A percentile compares a stretch with the other conserved stretches of the same genome.
phyloP scores from a whole-genome alignment of 2,113 vertebrate species.

The Acanthochromis polyacanthus region DNA sequence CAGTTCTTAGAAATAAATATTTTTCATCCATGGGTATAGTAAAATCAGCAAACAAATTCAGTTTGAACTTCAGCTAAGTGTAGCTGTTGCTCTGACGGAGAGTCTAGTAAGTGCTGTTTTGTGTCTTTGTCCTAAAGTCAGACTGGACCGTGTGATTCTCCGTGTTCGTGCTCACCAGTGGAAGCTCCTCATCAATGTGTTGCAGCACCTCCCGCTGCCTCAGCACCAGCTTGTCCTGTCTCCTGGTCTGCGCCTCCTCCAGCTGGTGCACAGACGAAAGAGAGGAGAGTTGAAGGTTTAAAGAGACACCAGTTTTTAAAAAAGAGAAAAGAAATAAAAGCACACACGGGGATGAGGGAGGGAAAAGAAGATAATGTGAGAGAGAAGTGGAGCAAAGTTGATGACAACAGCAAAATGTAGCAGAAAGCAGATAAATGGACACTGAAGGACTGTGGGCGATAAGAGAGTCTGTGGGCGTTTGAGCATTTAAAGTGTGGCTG shows the following conservation, averaged over 20 bases:
- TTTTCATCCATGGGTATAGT: too few species aligned
- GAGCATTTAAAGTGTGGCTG: neutral
- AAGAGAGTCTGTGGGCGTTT: conserved; percentile 15
- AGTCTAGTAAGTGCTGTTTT: too few species aligned
- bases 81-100: neutral
- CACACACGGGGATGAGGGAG: neutral
- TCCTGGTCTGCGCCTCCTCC: conserved; percentile 88
- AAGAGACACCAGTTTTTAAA: neutral
- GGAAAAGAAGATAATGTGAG: neutral
- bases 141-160: too few species aligned
- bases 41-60: neutral
- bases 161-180: conserved; percentile 79
- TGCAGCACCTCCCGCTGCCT: conserved; percentile 86
- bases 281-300: neutral
- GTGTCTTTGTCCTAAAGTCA: too few species aligned
- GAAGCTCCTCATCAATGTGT: conserved; percentile 85
- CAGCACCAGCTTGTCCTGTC: conserved; percentile 84
- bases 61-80: neutral
- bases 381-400: conserved; percentile 9
- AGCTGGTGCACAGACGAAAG: conserved; percentile 74
- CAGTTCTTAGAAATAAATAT: too few species aligned
- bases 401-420: conserved; percentile 10
- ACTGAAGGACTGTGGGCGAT: conserved; percentile 12
- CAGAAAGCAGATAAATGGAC: neutral
- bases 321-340: neutral